These are phyloP conservation scores for Caenorhabditis sp. DNA, from an alignment of 2,888 invertebrate genomes.

Conservation along the genomic window DNA sequence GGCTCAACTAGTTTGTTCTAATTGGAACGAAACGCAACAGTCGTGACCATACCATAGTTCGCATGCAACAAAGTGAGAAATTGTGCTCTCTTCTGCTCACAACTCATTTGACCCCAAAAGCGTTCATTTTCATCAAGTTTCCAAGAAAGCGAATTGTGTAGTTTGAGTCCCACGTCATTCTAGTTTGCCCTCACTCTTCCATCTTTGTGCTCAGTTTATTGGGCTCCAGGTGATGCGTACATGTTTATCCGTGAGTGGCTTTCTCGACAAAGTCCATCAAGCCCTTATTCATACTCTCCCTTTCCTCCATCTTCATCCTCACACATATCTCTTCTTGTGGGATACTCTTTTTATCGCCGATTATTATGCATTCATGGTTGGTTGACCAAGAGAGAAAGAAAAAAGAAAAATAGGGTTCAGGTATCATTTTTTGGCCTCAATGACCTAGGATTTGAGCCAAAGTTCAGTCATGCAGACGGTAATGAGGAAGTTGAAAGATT, in stretches of 20 bases:
- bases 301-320: conserved; percentile 3
- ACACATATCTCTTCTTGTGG: conserved; percentile 1
- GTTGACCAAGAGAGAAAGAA: not conserved
- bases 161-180: conserved; percentile 4
- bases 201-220: not conserved
- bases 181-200: not conserved
- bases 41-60: too few species aligned
- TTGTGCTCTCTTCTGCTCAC: too few species aligned
- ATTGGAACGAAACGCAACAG: too few species aligned
- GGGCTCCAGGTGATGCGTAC: conserved; percentile 2
- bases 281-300: not conserved
- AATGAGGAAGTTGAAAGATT: conserved; percentile 2
- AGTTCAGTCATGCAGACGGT: not conserved
- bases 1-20: too few species aligned
- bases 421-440: not conserved
- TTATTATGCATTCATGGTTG: conserved; percentile 20
- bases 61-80: too few species aligned
- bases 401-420: conserved; percentile 8
- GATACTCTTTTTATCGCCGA: not conserved
- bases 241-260: not conserved
- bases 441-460: not conserved
- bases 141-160: too few species aligned
- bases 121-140: not conserved
- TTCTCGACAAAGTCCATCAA: conserved; percentile 1
- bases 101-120: too few species aligned